Evolutionary conservation across 1,140 invertebrate genomes (phyloP).

Genomic region (Zaprionus camerounensis): DNA sequence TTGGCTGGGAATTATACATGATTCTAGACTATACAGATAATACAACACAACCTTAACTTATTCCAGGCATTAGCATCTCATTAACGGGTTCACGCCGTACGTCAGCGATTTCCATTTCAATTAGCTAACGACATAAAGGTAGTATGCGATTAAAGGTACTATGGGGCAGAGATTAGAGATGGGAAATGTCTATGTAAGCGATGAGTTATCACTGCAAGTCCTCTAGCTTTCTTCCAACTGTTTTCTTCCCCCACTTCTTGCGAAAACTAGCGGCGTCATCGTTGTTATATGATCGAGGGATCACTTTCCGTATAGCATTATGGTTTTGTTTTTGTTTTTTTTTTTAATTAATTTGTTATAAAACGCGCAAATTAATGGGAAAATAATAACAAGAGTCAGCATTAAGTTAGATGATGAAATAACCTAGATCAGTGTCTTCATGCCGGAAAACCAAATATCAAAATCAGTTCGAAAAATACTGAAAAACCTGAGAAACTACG

Average conservation of each 20-base stretch:
- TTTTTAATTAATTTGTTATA: neutral
- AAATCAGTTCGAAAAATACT: constrained; percentile 14
- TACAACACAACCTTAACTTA: constrained; percentile 5
- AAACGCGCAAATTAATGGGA: neutral
- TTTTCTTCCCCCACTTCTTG: neutral
- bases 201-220: no score
- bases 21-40: neutral
- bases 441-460: constrained; percentile 35
- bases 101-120: neutral
- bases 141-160: neutral
- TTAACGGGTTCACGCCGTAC: constrained; percentile 8
- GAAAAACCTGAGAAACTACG: constrained; percentile 43
- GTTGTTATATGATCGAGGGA: neutral
- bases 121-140: neutral
- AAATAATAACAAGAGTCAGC: neutral
- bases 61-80: constrained; percentile 37
- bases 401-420: constrained; percentile 39
- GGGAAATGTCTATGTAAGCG: no score
- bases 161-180: no score
- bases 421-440: constrained; percentile 27
- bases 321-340: neutral
- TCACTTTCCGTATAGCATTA: neutral
- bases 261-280: neutral
- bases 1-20: neutral
- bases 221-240: neutral